These are phyloP conservation scores for Reticulitermes speratus DNA, from an alignment of 1,140 invertebrate species.

Conservation along the genomic window DNA sequence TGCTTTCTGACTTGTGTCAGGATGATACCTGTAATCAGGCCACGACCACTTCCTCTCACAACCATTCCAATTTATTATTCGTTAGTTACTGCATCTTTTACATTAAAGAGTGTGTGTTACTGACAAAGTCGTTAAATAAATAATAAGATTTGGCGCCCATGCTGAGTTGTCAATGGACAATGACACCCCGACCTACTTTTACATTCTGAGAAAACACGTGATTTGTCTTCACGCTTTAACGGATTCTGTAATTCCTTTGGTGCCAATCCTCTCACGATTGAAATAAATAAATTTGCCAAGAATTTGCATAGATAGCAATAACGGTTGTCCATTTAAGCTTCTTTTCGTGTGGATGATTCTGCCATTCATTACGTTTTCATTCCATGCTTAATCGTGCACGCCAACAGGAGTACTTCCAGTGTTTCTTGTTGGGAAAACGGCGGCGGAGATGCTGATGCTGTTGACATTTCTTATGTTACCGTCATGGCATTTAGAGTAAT, in stretches of 20 bases:
- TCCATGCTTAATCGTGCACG: not conserved
- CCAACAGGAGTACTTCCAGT: not conserved
- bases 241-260: not conserved
- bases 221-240: conserved; percentile 7
- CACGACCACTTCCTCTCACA: no score
- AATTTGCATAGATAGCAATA: not conserved
- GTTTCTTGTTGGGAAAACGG: conserved; percentile 13
- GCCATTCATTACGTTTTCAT: not conserved
- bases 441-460: not conserved
- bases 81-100: no score
- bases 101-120: no score
- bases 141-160: not conserved
- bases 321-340: not conserved
- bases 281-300: not conserved
- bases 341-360: not conserved
- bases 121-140: no score
- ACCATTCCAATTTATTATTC: no score
- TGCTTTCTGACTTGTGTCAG: no score
- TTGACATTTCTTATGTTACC: not conserved
- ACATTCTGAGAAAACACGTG: not conserved
- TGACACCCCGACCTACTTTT: not conserved
- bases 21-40: no score
- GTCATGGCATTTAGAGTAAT: not conserved
- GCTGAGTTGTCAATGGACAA: not conserved
- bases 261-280: not conserved